Conservation (phyloP, 2,888 invertebrate species). For the Cancer borealis region DNA sequence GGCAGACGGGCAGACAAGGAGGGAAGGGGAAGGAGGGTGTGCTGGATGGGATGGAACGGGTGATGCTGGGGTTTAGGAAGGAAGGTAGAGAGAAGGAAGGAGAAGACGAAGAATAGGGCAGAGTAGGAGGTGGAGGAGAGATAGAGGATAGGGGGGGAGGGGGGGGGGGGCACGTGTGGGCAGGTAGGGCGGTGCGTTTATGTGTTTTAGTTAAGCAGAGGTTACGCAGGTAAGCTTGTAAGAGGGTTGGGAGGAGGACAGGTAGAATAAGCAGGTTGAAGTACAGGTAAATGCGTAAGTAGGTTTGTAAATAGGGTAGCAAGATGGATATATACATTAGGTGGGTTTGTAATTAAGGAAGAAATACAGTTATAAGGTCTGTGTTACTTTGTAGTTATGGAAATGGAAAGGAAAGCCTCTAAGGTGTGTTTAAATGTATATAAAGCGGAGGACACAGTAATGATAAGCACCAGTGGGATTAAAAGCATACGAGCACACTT, state of each 20-base stretch:
- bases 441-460: too few relatives aligned
- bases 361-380: background rate
- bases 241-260: background rate
- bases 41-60: background rate
- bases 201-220: constrained; percentile 3
- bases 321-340: background rate
- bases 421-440: too few relatives aligned
- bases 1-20: background rate
- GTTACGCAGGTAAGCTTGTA: background rate
- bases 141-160: background rate
- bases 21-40: background rate
- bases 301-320: background rate
- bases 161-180: background rate
- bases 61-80: background rate
- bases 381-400: too few relatives aligned
- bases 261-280: background rate
- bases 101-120: background rate
- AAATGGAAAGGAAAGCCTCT: too few relatives aligned
- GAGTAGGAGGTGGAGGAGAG: background rate
- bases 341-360: background rate
- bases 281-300: background rate
- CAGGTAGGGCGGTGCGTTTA: background rate
- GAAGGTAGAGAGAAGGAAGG: background rate
- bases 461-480: too few relatives aligned
- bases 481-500: too few relatives aligned